Evolutionary conservation across 2,888 invertebrate species (phyloP).

Genomic region (Apamea anceps): DNA sequence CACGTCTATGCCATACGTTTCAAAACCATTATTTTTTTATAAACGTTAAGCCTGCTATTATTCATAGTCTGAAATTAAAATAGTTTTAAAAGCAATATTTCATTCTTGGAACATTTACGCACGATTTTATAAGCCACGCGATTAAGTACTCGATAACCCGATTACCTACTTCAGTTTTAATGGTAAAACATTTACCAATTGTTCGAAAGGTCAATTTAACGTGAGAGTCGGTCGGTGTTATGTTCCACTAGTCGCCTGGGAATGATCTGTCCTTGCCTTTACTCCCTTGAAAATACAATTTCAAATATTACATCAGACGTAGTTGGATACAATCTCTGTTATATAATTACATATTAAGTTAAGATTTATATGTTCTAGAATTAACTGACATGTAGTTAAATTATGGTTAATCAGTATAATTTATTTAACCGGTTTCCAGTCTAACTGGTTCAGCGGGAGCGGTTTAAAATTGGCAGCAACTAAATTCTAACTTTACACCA

Average conservation of each 20-base stretch:
- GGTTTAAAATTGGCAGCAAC: conserved; percentile 1
- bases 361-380: conserved; percentile 32
- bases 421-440: conserved; percentile 28
- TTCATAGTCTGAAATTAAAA: conserved; percentile 42
- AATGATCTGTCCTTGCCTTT: conserved; percentile 50
- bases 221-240: conserved; percentile 55
- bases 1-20: conserved; percentile 1
- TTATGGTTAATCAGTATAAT: conserved; percentile 11
- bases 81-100: conserved; percentile 60
- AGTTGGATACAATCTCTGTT: conserved; percentile 26
- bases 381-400: conserved; percentile 27
- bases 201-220: conserved; percentile 64
- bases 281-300: conserved; percentile 47
- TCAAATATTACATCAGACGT: conserved; percentile 46
- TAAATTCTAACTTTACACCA: background rate
- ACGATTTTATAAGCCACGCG: conserved; percentile 63
- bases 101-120: conserved; percentile 58
- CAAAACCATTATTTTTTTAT: conserved; percentile 24
- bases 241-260: conserved; percentile 49
- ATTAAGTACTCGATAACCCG: conserved; percentile 63
- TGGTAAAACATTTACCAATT: conserved; percentile 62
- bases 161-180: conserved; percentile 65
- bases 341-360: conserved; percentile 14
- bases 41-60: background rate
- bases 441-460: background rate